Evolutionary conservation across 2,888 invertebrate species (phyloP), one percentile per base, ranked within the genome.

Genomic region (Hemithea aestivaria): DNA sequence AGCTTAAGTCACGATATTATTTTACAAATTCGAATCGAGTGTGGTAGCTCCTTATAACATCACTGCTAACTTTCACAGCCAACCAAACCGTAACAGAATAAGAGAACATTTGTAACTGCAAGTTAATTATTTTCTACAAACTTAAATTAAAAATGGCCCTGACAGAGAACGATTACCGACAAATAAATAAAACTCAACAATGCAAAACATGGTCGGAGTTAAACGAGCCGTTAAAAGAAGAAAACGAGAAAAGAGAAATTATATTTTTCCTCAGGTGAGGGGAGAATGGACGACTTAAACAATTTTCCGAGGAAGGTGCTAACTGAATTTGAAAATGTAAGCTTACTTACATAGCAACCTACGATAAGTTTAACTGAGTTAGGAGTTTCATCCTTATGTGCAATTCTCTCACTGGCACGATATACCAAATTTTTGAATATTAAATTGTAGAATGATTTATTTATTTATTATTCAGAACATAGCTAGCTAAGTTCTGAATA

Each of bases 281-380:
- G 66, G 52, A 61, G 65, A 72, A 70, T 57, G 64, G 36, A 62
- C 52, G 65, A 63, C 51, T 59, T 62, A 73, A 80, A 75, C 73
- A 74, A 74, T 74, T 73, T 71, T 59, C 63, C 46, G 62, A 60
- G 62, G 63, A 71, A 74, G 74, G 69, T 72, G 74, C 70, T 80
- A 74, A 81, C 69, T 73, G 72, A 72, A 72, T 78, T 76, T 68
- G 64, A 63, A 66, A 74, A 72, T 63, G 69, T 70, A 64, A 62
- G 33, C 36, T 44, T 40, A 30, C 48, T 43, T 43, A 51, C 45
- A 42, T 22, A 9, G 48, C 35, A 10, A 34, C 23, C 23, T 35
- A 46, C 30, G 30, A 27, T 21, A 24, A 20, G 11, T 5, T 16
- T 16, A 16, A 16, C 5, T n/a, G n/a, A n/a, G n/a, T n/a, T n/a